Evolutionary conservation across 1,140 invertebrate species (phyloP).

Genomic region (Varroa destructor): DNA sequence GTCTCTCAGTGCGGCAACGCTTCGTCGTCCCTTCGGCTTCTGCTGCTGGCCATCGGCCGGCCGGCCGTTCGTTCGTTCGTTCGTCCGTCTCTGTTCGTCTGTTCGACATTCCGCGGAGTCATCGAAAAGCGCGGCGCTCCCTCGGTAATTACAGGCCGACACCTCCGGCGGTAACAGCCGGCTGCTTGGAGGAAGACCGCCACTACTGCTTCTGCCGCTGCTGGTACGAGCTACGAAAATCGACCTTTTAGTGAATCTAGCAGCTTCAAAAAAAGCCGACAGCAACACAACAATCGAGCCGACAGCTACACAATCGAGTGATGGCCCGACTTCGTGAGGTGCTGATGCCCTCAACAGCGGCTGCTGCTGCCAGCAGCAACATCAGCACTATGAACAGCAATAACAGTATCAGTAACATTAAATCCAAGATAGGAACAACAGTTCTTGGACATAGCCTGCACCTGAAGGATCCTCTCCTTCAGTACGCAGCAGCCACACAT

Average conservation of each 20-base stretch:
- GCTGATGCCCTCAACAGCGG: constrained; percentile 3
- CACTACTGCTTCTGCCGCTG: too few species aligned
- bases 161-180: too few species aligned
- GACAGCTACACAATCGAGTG: too few species aligned
- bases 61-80: too few species aligned
- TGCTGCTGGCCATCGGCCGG: too few species aligned
- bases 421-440: too few species aligned
- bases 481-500: neutral
- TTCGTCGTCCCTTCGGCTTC: too few species aligned
- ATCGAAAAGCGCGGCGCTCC: constrained; percentile 17
- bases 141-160: constrained; percentile 25
- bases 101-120: constrained; percentile 11
- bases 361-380: neutral
- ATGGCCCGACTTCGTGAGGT: constrained; percentile 25
- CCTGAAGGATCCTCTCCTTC: too few species aligned
- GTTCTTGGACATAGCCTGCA: too few species aligned
- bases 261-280: constrained; percentile 21
- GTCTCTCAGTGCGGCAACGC: neutral
- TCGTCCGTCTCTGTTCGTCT: too few species aligned
- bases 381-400: neutral
- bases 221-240: constrained; percentile 13
- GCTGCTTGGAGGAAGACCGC: too few species aligned
- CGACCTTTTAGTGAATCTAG: constrained; percentile 25
- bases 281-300: too few species aligned
- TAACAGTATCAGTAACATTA: neutral